A percentile compares a stretch with the other conserved stretches of the same genome.
Evolutionary conservation across 2,888 invertebrate species (phyloP).

Genomic region (Aplocera efformata): DNA sequence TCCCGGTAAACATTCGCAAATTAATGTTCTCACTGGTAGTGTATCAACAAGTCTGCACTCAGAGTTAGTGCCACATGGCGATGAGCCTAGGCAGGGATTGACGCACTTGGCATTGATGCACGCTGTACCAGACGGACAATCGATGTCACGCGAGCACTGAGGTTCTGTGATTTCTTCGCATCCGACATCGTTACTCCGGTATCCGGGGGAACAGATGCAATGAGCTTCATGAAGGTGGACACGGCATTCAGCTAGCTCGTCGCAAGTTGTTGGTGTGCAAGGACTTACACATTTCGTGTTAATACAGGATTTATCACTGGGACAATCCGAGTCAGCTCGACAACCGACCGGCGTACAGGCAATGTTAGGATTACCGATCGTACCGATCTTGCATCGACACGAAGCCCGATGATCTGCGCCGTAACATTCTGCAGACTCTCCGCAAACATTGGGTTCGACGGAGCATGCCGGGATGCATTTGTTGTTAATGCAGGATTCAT

Average conservation of each 20-base stretch:
- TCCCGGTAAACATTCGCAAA: slow-evolving; percentile 92
- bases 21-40: slow-evolving; percentile 91
- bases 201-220: slow-evolving; percentile 91
- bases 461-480: slow-evolving; percentile 91
- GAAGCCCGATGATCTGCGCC: slow-evolving; percentile 89
- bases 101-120: slow-evolving; percentile 91
- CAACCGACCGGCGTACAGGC: slow-evolving; percentile 91
- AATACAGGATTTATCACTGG: slow-evolving; percentile 88
- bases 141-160: slow-evolving; percentile 87
- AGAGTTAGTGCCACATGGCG: slow-evolving; percentile 91
- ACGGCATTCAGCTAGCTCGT: slow-evolving; percentile 86
- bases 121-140: slow-evolving; percentile 91
- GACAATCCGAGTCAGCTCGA: slow-evolving; percentile 89
- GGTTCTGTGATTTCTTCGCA: slow-evolving; percentile 81
- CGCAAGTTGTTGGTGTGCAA: slow-evolving; percentile 86
- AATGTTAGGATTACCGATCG: slow-evolving; percentile 89
- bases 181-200: slow-evolving; percentile 82
- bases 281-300: slow-evolving; percentile 90
- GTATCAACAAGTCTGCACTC: slow-evolving; percentile 90
- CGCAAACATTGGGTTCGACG: slow-evolving; percentile 85
- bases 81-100: slow-evolving; percentile 89
- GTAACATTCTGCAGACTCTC: slow-evolving; percentile 88
- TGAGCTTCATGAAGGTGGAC: slow-evolving; percentile 88
- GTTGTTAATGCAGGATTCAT: slow-evolving; percentile 90
- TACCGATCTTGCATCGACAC: slow-evolving; percentile 91